These are phyloP conservation scores for Sus cebifrons DNA, from an alignment of 2,797 vertebrate species.

Conservation along the genomic window DNA sequence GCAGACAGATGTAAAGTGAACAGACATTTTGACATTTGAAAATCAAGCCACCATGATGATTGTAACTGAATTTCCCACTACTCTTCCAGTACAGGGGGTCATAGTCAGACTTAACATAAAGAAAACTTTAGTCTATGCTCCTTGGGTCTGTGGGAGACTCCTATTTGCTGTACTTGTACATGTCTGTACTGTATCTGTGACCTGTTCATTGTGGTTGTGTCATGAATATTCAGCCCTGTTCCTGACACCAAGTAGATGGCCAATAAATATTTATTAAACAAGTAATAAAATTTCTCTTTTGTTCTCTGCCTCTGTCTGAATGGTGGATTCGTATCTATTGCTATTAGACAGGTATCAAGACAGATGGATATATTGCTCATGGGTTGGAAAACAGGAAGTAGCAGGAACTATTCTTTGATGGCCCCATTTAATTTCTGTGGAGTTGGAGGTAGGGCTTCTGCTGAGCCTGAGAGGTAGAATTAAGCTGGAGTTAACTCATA, in stretches of 20 bases:
- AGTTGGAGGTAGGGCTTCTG: not conserved
- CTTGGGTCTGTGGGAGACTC: not conserved
- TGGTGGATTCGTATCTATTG: not conserved
- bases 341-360: not conserved
- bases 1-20: not conserved
- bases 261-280: not conserved
- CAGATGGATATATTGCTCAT: not conserved
- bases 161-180: not conserved
- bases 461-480: not conserved
- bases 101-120: not conserved
- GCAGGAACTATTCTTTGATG: not conserved
- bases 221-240: not conserved
- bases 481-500: not conserved
- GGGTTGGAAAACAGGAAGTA: not conserved
- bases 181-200: not conserved
- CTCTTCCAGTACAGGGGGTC: not conserved
- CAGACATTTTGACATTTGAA: not conserved
- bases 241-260: not conserved
- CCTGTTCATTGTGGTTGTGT: not conserved
- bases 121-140: not conserved
- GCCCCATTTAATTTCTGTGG: not conserved
- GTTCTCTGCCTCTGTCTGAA: constrained; percentile 22
- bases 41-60: not conserved
- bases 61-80: not conserved
- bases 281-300: not conserved